Evolutionary conservation across 2,797 vertebrate genomes (phyloP).

Genomic region (Antrozous pallidus): DNA sequence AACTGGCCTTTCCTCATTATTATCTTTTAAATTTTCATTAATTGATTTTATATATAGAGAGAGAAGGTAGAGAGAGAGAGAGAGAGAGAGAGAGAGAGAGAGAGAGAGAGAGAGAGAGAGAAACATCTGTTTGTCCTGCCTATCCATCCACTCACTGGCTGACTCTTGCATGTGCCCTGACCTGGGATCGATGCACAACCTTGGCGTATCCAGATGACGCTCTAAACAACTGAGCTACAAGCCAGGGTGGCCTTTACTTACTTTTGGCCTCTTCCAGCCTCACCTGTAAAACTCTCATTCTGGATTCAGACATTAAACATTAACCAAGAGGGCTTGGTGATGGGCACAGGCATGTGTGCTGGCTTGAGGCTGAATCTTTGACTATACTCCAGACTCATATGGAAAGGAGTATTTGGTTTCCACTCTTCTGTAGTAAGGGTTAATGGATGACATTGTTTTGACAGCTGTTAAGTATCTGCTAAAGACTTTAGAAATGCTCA

Average conservation of each 20-base stretch:
- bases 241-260: not conserved
- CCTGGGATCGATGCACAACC: not conserved
- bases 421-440: not conserved
- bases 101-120: no score
- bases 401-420: not conserved
- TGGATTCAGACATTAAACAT: not conserved
- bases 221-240: not conserved
- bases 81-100: no score
- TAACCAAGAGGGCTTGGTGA: not conserved
- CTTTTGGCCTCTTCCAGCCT: not conserved
- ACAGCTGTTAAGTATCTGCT: not conserved
- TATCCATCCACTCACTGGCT: not conserved
- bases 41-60: not conserved
- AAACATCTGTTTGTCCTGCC: not conserved
- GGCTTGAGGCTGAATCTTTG: not conserved
- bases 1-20: not conserved
- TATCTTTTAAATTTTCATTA: not conserved
- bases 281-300: not conserved
- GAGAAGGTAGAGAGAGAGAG: no score
- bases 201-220: not conserved
- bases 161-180: not conserved
- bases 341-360: no score
- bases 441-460: not conserved
- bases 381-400: not conserved
- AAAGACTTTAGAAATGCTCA: not conserved